Evolutionary conservation across 2,888 invertebrate species (phyloP), one percentile per base, ranked within the genome.

Genomic region (Aphodius granarius): DNA sequence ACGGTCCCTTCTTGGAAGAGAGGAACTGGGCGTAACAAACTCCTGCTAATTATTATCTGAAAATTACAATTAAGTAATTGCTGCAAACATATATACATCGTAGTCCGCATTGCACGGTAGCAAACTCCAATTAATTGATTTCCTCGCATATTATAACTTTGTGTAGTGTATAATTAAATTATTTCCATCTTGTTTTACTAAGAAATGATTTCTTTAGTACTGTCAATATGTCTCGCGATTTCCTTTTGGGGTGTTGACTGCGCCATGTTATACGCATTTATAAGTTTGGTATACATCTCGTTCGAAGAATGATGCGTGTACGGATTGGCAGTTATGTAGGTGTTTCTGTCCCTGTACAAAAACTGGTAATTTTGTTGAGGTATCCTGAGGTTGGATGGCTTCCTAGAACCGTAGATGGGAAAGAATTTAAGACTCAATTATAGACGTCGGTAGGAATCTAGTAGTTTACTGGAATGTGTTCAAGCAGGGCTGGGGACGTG

Each of bases 341-440:
- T 43, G 43, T 43, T 43, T 43, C 43, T 43, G 43, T 43, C 13
- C 9, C 43, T 6, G 43, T 43, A 43, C 43, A 43, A 43, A 43
- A 43, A 43, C 9, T 43, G 9, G 43, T 13, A 43, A 43, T 43
- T 43, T 43, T 43, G 43, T 13, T 43, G 9, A 43, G 13, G 43
- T 43, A 43, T 43, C 43, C n/a, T 9, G 2, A 2, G 43, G 43
- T 13, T 9, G 9, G 23, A 23, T 19, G 20, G 22, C 68, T 68
- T 68, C 68, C 68, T 22, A 68, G 68, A 68, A 68, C 22, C 68
- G 68, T 20, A 20, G 68, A 68, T 22, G 68, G 68, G 21, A 22
- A 68, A 68, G 68, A 68, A 68, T 68, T 68, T 68, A 68, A 68
- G 68, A 68, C 68, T 68, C 68, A 68, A 68, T 68, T 68, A 68